Conservation (phyloP, 2,797 vertebrate species). For the Furcifer pardalis region DNA sequence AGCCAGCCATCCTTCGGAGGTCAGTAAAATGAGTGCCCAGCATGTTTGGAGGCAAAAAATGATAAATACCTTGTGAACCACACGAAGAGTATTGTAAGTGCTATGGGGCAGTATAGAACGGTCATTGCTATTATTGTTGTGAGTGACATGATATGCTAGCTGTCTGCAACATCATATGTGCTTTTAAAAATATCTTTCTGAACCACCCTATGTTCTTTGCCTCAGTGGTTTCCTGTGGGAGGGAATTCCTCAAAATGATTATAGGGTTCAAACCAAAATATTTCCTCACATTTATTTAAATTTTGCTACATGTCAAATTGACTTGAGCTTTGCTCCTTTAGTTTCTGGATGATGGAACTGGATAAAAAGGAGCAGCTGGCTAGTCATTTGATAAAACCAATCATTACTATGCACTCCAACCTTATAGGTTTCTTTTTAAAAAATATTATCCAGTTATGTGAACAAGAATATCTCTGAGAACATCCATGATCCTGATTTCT, state of each 20-base stretch:
- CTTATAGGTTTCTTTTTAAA: constrained; percentile 28
- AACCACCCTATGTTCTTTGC: constrained; percentile 48
- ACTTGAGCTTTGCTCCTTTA: constrained; percentile 18
- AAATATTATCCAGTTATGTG: not conserved
- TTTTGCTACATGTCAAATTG: constrained; percentile 49
- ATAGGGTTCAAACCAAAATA: constrained; percentile 57
- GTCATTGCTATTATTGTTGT: too few relatives aligned
- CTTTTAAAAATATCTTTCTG: constrained; percentile 55
- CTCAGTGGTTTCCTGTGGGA: constrained; percentile 58
- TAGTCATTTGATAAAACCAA: constrained; percentile 33
- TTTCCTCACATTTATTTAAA: constrained; percentile 63
- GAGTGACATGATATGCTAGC: too few relatives aligned
- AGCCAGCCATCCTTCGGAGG: too few relatives aligned
- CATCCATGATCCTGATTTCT: constrained; percentile 32
- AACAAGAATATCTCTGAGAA: constrained; percentile 36
- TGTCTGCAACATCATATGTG: not conserved
- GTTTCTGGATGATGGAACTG: constrained; percentile 18
- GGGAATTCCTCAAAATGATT: constrained; percentile 61
- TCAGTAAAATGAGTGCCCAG: too few relatives aligned
- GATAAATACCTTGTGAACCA: too few relatives aligned
- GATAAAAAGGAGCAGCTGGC: constrained; percentile 16
- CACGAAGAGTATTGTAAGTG: too few relatives aligned
- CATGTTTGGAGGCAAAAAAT: too few relatives aligned
- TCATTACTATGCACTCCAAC: constrained; percentile 51
- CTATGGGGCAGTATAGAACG: too few relatives aligned